Conservation (phyloP, 2,888 invertebrate genomes). For the Trilocha varians region DNA sequence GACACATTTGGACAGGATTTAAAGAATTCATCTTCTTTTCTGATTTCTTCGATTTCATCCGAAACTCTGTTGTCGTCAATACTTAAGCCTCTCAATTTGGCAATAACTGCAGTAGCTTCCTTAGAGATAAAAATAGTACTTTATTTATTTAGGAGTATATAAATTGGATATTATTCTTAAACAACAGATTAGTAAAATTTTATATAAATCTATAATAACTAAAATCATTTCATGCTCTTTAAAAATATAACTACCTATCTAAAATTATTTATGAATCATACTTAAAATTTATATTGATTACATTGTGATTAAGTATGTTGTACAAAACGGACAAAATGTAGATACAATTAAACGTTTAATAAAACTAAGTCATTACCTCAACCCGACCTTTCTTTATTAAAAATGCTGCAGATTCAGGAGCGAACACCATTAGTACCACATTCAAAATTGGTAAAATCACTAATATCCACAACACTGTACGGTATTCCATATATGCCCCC, state of each 20-base stretch:
- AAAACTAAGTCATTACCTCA: constrained; percentile 22
- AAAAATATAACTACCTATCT: too few relatives aligned
- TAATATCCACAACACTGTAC: constrained; percentile 30
- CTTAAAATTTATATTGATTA: too few relatives aligned
- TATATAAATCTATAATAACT: too few relatives aligned
- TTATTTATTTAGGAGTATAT: too few relatives aligned
- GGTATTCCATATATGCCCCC: constrained; percentile 37
- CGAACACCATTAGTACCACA: constrained; percentile 26
- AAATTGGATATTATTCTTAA: too few relatives aligned
- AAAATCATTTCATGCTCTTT: too few relatives aligned
- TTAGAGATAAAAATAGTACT: constrained; percentile 15
- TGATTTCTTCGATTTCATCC: constrained; percentile 32
- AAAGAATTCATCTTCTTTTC: constrained; percentile 31
- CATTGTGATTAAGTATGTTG: background rate
- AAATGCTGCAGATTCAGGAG: constrained; percentile 49
- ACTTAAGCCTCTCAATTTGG: constrained; percentile 35
- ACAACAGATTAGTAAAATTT: too few relatives aligned
- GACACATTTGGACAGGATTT: constrained; percentile 36
- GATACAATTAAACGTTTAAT: background rate
- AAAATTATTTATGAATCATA: too few relatives aligned
- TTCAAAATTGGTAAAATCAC: constrained; percentile 25
- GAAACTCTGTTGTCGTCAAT: constrained; percentile 29
- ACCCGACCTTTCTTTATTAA: constrained; percentile 35
- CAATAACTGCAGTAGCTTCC: constrained; percentile 33
- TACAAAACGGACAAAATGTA: too few relatives aligned